Percentiles rank a stretch among this genome's conserved stretches.
Evolutionary conservation across 1,140 invertebrate species (phyloP).

Genomic region (Drosophila takahashii): DNA sequence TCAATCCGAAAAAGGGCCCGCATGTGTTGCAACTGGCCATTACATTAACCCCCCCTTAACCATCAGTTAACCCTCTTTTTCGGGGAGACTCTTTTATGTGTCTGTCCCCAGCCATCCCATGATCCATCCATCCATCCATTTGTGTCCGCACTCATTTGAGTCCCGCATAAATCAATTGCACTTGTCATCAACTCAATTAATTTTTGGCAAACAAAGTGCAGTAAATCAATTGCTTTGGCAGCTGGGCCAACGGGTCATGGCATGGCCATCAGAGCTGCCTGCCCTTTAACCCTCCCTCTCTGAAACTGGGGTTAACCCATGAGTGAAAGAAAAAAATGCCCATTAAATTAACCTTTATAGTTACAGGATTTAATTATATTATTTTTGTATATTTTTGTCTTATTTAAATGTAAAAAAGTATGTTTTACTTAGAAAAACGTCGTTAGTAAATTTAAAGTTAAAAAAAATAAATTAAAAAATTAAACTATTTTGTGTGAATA

Average conservation of each 20-base stretch:
- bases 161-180: slow-evolving; percentile 85
- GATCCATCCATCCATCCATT: slow-evolving; percentile 39
- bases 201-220: slow-evolving; percentile 85
- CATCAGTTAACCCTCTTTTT: neutral
- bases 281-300: slow-evolving; percentile 22
- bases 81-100: slow-evolving; percentile 25
- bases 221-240: slow-evolving; percentile 85
- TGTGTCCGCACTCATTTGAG: slow-evolving; percentile 82
- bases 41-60: neutral
- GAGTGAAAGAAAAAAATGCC: neutral
- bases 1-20: slow-evolving; percentile 21
- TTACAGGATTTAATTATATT: too few relatives aligned
- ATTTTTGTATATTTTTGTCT: too few relatives aligned
- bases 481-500: too few relatives aligned
- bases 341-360: too few relatives aligned
- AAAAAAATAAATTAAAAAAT: too few relatives aligned
- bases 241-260: slow-evolving; percentile 69
- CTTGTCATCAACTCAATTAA: slow-evolving; percentile 85
- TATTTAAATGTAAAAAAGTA: too few relatives aligned
- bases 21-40: slow-evolving; percentile 23
- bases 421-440: too few relatives aligned
- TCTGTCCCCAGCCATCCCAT: slow-evolving; percentile 2
- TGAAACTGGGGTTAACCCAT: slow-evolving; percentile 10
- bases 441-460: too few relatives aligned
- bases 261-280: slow-evolving; percentile 41